Evolutionary conservation across 2,888 invertebrate species (phyloP), one percentile per base, ranked within the genome.

Genomic region (Epiblema foenella): DNA sequence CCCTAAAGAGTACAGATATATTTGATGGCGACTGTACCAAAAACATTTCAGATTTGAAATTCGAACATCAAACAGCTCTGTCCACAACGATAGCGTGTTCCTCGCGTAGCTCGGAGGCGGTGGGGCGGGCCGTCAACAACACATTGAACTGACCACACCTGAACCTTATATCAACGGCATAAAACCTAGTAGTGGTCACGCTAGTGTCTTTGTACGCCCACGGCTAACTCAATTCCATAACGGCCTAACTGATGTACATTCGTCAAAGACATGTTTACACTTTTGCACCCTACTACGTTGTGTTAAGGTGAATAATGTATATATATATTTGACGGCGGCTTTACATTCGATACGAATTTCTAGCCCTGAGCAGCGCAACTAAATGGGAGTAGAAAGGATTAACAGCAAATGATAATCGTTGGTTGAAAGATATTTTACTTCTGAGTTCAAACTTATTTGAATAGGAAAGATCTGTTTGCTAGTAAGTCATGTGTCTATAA

Each of bases 51-150:
- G 15, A 56, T 20, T 33, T 33, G 5, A 33, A 33, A 0, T 33
- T 33, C 33, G 33, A 33, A 33, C 33, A 33, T 33, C 33, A 33
- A 33, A 29, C 54, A 29, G 15, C 12, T 12, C 52, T 18, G 52
- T 10, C 52, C 15, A 15, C 20, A n/a, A 29, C 56, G 29, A 15
- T 56, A n/a, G 56, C 56, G 29, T 29, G 9, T 56, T 42, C 42
- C 10, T 42, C 42, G 59, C 59, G 59, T 59, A 59, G 42, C 59
- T 15, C 59, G 24, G 59, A 59, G 59, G 59, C 59, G 59, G 59
- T n/a, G 17, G 58, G 59, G 42, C 59, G 59, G 59, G 59, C 42
- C 59, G 59, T n/a, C 59, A 24, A 46, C 59, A 42, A 15, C 42
- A 10, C 20, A 8, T 9, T 20, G 33, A 8, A 39, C 42, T 59